Evolutionary conservation across 1,140 invertebrate genomes (phyloP).

Genomic region (Plectrocnemia conspersa): DNA sequence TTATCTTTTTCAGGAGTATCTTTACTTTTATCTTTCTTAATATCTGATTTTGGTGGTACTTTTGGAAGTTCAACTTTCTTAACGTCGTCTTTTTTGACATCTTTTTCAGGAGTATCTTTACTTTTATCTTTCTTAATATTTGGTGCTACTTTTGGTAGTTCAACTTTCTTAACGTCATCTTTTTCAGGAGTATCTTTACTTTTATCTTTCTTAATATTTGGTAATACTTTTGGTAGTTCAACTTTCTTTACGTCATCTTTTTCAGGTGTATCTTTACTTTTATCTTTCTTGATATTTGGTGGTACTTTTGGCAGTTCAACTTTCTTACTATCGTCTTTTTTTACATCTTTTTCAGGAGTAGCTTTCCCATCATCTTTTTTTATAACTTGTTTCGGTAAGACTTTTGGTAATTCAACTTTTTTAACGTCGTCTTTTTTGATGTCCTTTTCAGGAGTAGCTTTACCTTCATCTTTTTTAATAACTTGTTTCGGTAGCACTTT

Average conservation of each 20-base stretch:
- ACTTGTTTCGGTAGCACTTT: slow-evolving; percentile 11
- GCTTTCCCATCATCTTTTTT: not conserved
- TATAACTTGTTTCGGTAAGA: not conserved
- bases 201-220: slow-evolving; percentile 3
- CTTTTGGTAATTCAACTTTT: not conserved
- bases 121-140: not conserved
- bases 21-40: not conserved
- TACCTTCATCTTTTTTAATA: slow-evolving; percentile 30
- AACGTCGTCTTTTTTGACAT: not conserved
- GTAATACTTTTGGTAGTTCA: not conserved
- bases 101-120: slow-evolving; percentile 4
- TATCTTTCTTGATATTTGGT: not conserved
- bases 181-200: not conserved
- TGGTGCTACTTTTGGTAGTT: not conserved
- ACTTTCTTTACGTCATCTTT: not conserved
- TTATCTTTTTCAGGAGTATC: not conserved
- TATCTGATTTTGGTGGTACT: not conserved
- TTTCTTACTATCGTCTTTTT: slow-evolving; percentile 5
- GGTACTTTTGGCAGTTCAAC: not conserved
- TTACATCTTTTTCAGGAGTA: not conserved
- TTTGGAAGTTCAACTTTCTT: not conserved
- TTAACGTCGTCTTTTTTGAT: slow-evolving; percentile 7
- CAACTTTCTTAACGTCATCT: not conserved
- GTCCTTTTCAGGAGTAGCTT: slow-evolving; percentile 18
- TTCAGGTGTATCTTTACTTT: not conserved